Conservation (phyloP, 2,113 vertebrate species). For the Bagarius yarrelli region DNA sequence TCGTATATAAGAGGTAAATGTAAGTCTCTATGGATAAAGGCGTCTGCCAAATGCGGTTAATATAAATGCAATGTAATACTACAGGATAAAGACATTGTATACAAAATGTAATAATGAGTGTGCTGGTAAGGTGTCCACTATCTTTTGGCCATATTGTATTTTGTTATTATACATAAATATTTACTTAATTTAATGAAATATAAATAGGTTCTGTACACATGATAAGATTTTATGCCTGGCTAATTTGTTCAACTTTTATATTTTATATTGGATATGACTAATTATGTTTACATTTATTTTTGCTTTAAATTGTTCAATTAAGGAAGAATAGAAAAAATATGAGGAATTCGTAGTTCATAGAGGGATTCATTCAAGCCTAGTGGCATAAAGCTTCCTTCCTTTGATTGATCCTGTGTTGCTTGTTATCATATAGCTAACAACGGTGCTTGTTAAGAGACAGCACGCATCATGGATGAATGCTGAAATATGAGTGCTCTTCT, state of each 20-base stretch:
- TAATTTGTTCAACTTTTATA: not conserved
- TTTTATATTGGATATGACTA: not conserved
- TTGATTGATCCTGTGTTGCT: not conserved
- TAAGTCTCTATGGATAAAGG: too few relatives aligned
- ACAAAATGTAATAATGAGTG: too few relatives aligned
- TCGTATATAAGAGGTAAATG: too few relatives aligned
- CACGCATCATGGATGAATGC: not conserved
- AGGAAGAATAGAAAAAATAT: too few relatives aligned
- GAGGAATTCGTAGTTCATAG: too few relatives aligned
- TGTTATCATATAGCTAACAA: not conserved
- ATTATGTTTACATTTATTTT: not conserved
- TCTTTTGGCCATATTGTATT: too few relatives aligned
- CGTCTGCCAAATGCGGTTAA: too few relatives aligned
- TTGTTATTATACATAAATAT: not conserved
- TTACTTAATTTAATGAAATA: not conserved
- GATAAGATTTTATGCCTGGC: not conserved
- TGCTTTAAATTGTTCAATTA: not conserved
- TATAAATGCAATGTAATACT: too few relatives aligned
- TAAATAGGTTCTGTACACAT: not conserved
- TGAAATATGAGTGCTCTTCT: not conserved
- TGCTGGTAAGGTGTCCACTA: too few relatives aligned
- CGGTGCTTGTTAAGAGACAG: constrained; percentile 12
- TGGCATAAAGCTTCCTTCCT: not conserved
- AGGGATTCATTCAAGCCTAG: not conserved
- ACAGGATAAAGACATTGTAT: too few relatives aligned